Conservation (phyloP, 2,888 invertebrate genomes). For the Lithophane leautieri region DNA sequence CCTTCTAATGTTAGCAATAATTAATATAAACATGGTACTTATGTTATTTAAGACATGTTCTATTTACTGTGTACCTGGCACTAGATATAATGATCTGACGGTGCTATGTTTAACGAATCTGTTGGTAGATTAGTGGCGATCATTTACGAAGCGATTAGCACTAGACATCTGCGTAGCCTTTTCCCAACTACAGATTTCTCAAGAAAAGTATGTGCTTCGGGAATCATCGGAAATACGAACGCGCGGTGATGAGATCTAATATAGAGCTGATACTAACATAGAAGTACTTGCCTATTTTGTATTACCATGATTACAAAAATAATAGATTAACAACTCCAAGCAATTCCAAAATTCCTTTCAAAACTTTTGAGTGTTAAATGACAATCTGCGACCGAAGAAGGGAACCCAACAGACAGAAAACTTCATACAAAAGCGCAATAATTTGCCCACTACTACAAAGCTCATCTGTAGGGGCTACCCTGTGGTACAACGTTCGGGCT, state of each 20-base stretch:
- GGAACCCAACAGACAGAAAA: background rate
- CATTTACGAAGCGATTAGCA: background rate
- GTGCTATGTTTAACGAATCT: conserved; percentile 72
- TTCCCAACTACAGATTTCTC: too few species aligned
- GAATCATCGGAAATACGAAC: background rate
- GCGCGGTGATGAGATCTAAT: background rate
- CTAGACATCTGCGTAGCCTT: too few species aligned
- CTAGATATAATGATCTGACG: conserved; percentile 67
- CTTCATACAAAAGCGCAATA: background rate
- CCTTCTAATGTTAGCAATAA: conserved; percentile 59
- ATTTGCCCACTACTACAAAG: background rate
- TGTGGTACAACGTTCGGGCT: background rate
- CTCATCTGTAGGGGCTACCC: background rate
- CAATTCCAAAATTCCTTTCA: background rate
- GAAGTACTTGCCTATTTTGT: background rate
- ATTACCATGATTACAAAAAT: background rate
- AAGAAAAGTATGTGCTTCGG: background rate
- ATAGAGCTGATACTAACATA: background rate
- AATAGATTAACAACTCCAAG: background rate
- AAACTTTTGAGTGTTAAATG: too few species aligned
- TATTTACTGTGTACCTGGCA: conserved; percentile 56
- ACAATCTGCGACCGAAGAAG: background rate
- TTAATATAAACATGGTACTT: conserved; percentile 29
- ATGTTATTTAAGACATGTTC: conserved; percentile 42
- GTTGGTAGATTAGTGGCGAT: conserved; percentile 38